phyloP scores from a whole-genome alignment of 2,888 invertebrate genomes.

The Liposcelis brunnea region DNA sequence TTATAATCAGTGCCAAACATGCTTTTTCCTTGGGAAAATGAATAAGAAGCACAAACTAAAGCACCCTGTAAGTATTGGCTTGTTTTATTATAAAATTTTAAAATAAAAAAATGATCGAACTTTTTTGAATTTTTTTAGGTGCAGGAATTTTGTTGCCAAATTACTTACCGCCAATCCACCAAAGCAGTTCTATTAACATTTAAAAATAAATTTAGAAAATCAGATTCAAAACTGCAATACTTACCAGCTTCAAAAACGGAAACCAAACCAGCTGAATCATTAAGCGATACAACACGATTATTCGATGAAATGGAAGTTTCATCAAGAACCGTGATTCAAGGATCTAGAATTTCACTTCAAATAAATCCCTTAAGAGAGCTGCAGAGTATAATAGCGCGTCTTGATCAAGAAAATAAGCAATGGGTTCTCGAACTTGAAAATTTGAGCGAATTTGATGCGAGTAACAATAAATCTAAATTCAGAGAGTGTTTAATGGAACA shows the following conservation, averaged over 20 bases:
- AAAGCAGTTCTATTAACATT: conserved; percentile 27
- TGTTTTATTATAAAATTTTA: conserved; percentile 1
- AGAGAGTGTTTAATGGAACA: conserved; percentile 30
- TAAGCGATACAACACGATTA: not conserved
- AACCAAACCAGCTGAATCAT: conserved; percentile 23
- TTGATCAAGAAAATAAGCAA: conserved; percentile 33
- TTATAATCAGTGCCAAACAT: conserved; percentile 48
- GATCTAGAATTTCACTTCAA: not conserved
- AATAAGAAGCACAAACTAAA: conserved; percentile 43
- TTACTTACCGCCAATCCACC: conserved; percentile 26
- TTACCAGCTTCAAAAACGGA: conserved; percentile 21
- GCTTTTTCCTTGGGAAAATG: conserved; percentile 42
- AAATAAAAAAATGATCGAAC: conserved; percentile 3
- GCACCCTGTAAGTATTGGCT: conserved; percentile 33
- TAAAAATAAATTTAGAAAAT: conserved; percentile 24
- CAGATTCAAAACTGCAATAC: conserved; percentile 21
- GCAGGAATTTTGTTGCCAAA: conserved; percentile 22
- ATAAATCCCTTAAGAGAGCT: conserved; percentile 11
- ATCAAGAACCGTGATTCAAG: conserved; percentile 3
- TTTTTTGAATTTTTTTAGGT: conserved; percentile 11
- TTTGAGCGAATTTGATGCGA: conserved; percentile 24
- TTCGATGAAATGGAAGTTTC: conserved; percentile 3
- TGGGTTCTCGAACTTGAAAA: conserved; percentile 24
- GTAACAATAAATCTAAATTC: conserved; percentile 25
- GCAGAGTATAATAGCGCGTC: conserved; percentile 13